Evolutionary conservation across 2,113 vertebrate genomes (phyloP), one percentile per base, ranked within the genome.

Genomic region (Willisornis vidua): DNA sequence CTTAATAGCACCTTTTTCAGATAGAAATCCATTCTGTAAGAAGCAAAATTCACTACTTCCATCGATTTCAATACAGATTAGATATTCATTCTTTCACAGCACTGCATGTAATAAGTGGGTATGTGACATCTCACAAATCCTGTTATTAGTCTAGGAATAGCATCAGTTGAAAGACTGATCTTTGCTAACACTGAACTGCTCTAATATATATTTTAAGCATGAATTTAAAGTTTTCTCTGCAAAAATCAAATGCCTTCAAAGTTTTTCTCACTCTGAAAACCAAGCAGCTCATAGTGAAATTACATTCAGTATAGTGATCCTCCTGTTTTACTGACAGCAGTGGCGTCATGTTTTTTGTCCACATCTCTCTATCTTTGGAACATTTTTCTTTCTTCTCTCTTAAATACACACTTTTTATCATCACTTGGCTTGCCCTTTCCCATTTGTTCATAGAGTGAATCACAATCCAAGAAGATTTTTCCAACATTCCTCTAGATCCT

Each of bases 91-190:
- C 90, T 87, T 88, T 54, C 71, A 52, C 51, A 74, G 59, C 89
- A 95, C 52, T 80, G 58, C 48, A 26, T 77, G 19, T 90, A 93
- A 86, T 90, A 84, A 80, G 31, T 16, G 72, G 63, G 29, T 83
- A 88, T 77, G 57, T 92, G 70, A 68, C 91, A 82, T 91, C 81
- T 73, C 87, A 76, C 41, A 58, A 74, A 91, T 87, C 75, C 72
- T 93, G 75, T 71, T 93, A 93, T 93, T 96, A 93, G 57, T 81
- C 65, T 77, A 16, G 86, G 65, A 96, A 90, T 93, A 90, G 61
- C 65, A 78, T 78, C 82, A 61, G 55, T 73, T 90, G 71, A 80
- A 91, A 81, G 49, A 77, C 70, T 87, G 48, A 74, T 93, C 92
- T 93, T 93, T 74, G n/a, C n/a, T 80, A 85, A 49, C 28, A 81